Conservation (phyloP, 1,140 invertebrate genomes). For the Bemisia tabaci region DNA sequence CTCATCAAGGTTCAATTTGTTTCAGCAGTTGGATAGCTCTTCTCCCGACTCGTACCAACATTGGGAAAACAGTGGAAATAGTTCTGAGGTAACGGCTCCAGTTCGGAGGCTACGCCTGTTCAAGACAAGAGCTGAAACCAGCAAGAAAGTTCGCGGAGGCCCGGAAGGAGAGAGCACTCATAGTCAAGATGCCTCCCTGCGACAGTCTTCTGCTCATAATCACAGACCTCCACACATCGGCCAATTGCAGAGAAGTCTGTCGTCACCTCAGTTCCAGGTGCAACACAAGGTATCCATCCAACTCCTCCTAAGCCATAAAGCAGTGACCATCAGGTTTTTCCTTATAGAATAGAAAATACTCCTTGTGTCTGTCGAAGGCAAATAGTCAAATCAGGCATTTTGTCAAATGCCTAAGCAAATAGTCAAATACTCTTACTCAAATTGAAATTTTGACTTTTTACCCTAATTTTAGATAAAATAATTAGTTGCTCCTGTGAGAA, state of each 20-base stretch:
- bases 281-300: constrained; percentile 1
- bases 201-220: constrained; percentile 10
- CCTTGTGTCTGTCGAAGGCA: no score
- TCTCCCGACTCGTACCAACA: constrained; percentile 38
- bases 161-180: constrained; percentile 5
- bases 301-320: no score
- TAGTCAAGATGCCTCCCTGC: constrained; percentile 7
- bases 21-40: constrained; percentile 31
- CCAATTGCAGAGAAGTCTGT: constrained; percentile 35
- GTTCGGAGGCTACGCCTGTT: constrained; percentile 46
- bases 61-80: constrained; percentile 30
- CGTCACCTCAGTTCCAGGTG: constrained; percentile 44
- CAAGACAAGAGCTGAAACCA: constrained; percentile 53
- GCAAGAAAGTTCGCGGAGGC: constrained; percentile 23
- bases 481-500: no score
- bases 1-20: no score
- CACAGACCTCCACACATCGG: constrained; percentile 15
- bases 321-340: no score
- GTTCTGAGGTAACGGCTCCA: constrained; percentile 31
- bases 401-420: no score
- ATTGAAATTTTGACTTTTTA: no score
- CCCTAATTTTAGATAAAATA: no score
- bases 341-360: no score
- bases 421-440: no score
- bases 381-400: no score